These are phyloP conservation scores for Drosophila malerkotliana DNA, from an alignment of 1,140 invertebrate genomes.

Conservation along the genomic window DNA sequence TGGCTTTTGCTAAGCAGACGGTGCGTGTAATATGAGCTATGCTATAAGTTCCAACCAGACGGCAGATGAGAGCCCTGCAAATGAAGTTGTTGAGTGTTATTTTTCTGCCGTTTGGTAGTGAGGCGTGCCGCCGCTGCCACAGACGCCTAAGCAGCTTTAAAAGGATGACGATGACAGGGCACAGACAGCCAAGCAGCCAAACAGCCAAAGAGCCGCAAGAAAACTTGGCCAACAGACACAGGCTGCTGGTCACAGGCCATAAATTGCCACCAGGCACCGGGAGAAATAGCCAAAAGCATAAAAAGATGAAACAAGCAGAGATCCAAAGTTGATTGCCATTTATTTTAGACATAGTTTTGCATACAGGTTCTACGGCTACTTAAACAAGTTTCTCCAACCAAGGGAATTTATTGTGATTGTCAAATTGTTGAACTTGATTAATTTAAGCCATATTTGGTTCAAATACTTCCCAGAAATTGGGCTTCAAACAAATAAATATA, in stretches of 20 bases:
- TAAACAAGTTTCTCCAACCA: slow-evolving; percentile 28
- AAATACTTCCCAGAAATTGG: background rate
- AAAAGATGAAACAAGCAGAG: slow-evolving; percentile 21
- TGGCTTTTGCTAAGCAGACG: slow-evolving; percentile 37
- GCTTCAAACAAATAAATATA: background rate
- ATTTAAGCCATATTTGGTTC: slow-evolving; percentile 9
- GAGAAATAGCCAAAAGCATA: slow-evolving; percentile 3
- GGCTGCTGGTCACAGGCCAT: slow-evolving; percentile 37
- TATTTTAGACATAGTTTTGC: slow-evolving; percentile 31
- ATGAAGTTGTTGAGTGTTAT: slow-evolving; percentile 66
- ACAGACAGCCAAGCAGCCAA: slow-evolving; percentile 20
- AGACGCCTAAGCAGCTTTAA: slow-evolving; percentile 60
- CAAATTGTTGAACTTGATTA: slow-evolving; percentile 29
- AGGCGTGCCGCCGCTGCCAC: slow-evolving; percentile 43
- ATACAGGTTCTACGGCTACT: slow-evolving; percentile 25
- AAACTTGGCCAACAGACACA: slow-evolving; percentile 27
- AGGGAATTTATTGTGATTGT: slow-evolving; percentile 25
- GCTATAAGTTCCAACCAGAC: slow-evolving; percentile 14
- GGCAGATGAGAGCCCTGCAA: slow-evolving; percentile 41
- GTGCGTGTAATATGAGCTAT: slow-evolving; percentile 76
- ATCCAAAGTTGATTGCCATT: slow-evolving; percentile 22
- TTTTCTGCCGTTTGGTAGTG: slow-evolving; percentile 27
- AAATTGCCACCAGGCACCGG: slow-evolving; percentile 27
- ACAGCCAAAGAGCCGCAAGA: slow-evolving; percentile 20
- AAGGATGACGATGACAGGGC: slow-evolving; percentile 70